phyloP scores from a whole-genome alignment of 2,797 vertebrate species.

The Leptatherina wallacei region DNA sequence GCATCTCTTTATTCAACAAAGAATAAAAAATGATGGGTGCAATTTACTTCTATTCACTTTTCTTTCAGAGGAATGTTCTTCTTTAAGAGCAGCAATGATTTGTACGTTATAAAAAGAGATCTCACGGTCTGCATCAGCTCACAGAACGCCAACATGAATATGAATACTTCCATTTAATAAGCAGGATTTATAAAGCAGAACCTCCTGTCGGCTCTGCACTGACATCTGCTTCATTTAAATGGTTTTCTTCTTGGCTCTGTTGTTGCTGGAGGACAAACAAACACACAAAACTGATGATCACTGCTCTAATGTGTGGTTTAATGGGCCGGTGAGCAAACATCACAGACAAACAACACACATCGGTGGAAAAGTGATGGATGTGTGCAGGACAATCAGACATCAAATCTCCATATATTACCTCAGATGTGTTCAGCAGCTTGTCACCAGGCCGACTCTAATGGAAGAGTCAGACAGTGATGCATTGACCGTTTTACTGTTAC shows the following conservation, averaged over 20 bases:
- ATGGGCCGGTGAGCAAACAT: conserved; percentile 49
- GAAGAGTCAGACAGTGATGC: conserved; percentile 15
- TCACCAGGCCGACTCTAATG: background rate
- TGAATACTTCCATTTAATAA: background rate
- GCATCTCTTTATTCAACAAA: background rate
- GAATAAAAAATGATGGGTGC: background rate
- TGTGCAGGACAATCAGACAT: conserved; percentile 29
- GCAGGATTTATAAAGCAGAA: background rate
- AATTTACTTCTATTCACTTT: background rate
- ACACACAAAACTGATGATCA: conserved; percentile 26
- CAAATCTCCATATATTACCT: conserved; percentile 30
- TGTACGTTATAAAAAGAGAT: background rate
- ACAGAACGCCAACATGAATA: background rate
- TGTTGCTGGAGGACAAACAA: conserved; percentile 14
- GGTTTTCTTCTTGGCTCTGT: background rate
- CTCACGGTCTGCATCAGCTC: background rate
- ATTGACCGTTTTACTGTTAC: conserved; percentile 8
- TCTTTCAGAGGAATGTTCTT: background rate
- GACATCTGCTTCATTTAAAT: background rate
- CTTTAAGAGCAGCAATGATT: background rate
- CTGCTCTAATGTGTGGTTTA: conserved; percentile 23
- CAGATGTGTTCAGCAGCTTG: conserved; percentile 7
- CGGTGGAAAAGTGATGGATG: conserved; percentile 22
- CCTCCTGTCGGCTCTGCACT: background rate
- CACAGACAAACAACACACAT: conserved; percentile 13